A percentile compares a stretch with the other conserved stretches of the same genome.
These are phyloP conservation scores for Heliconius melpomene DNA, from an alignment of 1,140 invertebrate species.

Conservation along the genomic window DNA sequence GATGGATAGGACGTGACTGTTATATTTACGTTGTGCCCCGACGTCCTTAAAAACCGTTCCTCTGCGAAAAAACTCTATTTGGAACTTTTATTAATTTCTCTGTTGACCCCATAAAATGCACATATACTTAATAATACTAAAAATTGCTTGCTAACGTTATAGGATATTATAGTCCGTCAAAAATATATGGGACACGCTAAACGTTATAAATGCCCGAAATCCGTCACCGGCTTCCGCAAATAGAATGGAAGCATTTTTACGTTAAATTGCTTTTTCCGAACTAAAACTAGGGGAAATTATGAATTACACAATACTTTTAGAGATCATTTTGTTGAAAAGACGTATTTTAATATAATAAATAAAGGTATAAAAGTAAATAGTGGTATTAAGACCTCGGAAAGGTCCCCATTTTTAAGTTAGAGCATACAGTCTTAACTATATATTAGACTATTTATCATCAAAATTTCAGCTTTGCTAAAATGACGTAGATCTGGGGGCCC, in stretches of 20 bases:
- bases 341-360: not conserved
- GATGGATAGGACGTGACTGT: no score
- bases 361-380: not conserved
- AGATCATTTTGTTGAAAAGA: not conserved
- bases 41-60: no score
- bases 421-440: no score
- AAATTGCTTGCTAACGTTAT: not conserved
- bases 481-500: no score
- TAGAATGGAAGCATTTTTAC: constrained; percentile 20
- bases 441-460: no score
- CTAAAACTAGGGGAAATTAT: constrained; percentile 8
- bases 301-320: not conserved
- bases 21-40: no score
- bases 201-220: constrained; percentile 24
- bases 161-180: constrained; percentile 8
- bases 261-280: constrained; percentile 28
- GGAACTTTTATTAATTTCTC: no score
- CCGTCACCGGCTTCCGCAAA: constrained; percentile 16
- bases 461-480: no score
- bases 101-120: no score
- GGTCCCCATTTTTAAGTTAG: no score
- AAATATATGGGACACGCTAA: constrained; percentile 26
- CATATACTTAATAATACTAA: not conserved
- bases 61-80: no score
- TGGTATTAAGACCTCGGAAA: no score